These are phyloP conservation scores for Argyrosomus japonicus DNA, from an alignment of 2,113 vertebrate genomes.

Conservation along the genomic window DNA sequence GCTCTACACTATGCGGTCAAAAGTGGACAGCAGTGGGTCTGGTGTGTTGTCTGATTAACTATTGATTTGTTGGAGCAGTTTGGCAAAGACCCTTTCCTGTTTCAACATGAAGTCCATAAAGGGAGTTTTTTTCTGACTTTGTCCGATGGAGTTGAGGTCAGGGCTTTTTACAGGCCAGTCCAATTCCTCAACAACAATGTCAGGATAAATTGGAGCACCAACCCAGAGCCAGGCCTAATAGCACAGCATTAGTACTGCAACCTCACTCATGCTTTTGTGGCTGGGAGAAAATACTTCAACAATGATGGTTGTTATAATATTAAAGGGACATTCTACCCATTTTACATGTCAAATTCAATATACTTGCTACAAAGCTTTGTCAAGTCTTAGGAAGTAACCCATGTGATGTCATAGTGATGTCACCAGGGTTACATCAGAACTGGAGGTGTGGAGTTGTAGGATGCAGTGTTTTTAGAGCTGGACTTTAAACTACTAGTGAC, in stretches of 20 bases:
- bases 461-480: not conserved
- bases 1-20: not conserved
- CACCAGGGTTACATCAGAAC: too few relatives aligned
- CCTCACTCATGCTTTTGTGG: slow-evolving; percentile 28
- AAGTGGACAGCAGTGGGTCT: too few relatives aligned
- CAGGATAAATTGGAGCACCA: slow-evolving; percentile 22
- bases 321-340: not conserved
- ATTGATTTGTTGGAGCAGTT: not conserved
- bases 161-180: too few relatives aligned
- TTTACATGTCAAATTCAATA: not conserved
- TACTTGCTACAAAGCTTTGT: not conserved
- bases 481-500: not conserved
- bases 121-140: not conserved
- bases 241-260: too few relatives aligned
- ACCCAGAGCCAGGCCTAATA: slow-evolving; percentile 6
- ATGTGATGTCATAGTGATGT: too few relatives aligned
- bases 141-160: too few relatives aligned
- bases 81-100: not conserved
- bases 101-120: not conserved
- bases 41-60: not conserved
- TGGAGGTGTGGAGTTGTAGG: too few relatives aligned
- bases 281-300: slow-evolving; percentile 26
- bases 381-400: too few relatives aligned
- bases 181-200: slow-evolving; percentile 6
- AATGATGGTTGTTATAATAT: too few relatives aligned